Base-by-base conservation (phyloP, 2,113 vertebrate genomes). In the Melierax canorus region DNA sequence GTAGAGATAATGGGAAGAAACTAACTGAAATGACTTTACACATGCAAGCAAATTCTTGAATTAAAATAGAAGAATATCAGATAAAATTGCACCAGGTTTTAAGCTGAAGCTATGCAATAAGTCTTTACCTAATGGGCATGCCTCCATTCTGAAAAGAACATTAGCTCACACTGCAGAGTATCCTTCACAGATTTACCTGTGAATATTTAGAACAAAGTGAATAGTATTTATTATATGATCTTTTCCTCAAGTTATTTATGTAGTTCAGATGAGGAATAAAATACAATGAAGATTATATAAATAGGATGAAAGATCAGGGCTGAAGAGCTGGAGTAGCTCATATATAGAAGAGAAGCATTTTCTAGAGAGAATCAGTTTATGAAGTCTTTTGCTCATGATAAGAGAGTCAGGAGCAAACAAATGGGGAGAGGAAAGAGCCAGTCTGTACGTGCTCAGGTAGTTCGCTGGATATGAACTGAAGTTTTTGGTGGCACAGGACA, bases 51-150 rank as follows among this genome's bases (percentile, higher is more conserved):
- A 86, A 94, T 84, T 80, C 83, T 87, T 90, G 79, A 90, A 91
- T 89, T 93, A 83, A 97, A 97, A 95, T 82, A 94, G 77, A 93
- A 60, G 67, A 48, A 84, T 90, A 68, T 60, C 77, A 93, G 56
- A 82, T 48, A 88, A 92, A 93, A 93, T 32, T 30, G 62, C 43
- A 84, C 7, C 30, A 68, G n/a, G 45, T 91, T 95, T 96, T 78
- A 89, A 87, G 53, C 18, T 59, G 67, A 87, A 93, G 56, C 43
- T 19, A 71, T n/a, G 32, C 43, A 71, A 3, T 24, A 66, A 41
- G 2, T 0, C 46, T 69, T 85, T 55, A 64, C 45, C 43, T 91
- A 90, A 89, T 19, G 55, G 26, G 12, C 20, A 60, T 43, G 50
- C 15, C n/a, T 82, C 60, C 32, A 12, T 64, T 77, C 74, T 77